A percentile compares a stretch with the other conserved stretches of the same genome.
Evolutionary conservation across 2,113 vertebrate species (phyloP).

Genomic region (Pygoscelis antarcticus): DNA sequence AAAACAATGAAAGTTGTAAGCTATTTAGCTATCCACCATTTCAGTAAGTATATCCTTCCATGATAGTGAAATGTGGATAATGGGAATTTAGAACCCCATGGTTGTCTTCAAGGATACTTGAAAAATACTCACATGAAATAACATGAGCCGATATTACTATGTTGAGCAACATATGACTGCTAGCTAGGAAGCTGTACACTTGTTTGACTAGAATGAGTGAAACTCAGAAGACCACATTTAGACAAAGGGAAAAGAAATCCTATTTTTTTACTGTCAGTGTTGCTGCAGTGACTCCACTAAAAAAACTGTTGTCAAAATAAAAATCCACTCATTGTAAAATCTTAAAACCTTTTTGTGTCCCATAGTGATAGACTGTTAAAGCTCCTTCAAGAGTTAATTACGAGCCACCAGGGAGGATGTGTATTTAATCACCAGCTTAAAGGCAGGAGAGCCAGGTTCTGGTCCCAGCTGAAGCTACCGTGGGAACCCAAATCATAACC

Average conservation of each 20-base stretch:
- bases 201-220: background rate
- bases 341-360: background rate
- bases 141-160: background rate
- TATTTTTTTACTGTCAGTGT: background rate
- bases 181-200: background rate
- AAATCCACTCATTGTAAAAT: background rate
- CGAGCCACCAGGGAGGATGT: background rate
- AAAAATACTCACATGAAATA: background rate
- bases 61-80: background rate
- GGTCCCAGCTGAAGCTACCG: background rate
- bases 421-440: background rate
- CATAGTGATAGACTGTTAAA: background rate
- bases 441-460: background rate
- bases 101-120: background rate
- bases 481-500: background rate
- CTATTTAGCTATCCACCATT: background rate
- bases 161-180: background rate
- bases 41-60: background rate
- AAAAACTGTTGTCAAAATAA: background rate
- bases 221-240: background rate
- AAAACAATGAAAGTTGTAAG: background rate
- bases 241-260: background rate
- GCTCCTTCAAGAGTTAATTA: background rate
- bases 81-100: background rate
- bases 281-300: background rate